Conservation (phyloP, 2,797 vertebrate species). For the Coracias cyanogaster region DNA sequence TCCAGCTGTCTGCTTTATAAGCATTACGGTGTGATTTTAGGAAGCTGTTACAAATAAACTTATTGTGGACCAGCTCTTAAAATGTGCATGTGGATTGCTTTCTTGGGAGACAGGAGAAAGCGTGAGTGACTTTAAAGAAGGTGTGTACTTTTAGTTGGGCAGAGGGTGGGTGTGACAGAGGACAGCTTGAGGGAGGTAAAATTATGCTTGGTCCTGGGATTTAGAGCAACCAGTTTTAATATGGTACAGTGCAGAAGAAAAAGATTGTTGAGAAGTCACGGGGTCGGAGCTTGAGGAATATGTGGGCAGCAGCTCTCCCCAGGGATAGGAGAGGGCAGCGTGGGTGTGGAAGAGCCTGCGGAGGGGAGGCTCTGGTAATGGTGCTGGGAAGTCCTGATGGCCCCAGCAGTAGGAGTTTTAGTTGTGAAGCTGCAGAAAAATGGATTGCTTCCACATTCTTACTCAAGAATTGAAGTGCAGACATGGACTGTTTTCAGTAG, state of each 20-base stretch:
- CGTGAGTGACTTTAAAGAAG: not conserved
- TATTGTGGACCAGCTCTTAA: not conserved
- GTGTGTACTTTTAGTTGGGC: not conserved
- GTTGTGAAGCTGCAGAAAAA: not conserved
- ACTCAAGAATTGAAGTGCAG: not conserved
- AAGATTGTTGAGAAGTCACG: not conserved
- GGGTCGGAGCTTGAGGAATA: not conserved
- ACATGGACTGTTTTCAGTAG: not conserved
- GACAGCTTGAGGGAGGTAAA: not conserved
- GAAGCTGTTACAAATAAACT: not conserved
- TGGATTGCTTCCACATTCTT: not conserved
- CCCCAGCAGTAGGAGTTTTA: not conserved
- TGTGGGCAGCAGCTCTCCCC: not conserved
- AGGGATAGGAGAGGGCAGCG: fast-evolving
- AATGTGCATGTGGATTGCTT: not conserved
- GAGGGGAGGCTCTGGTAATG: not conserved
- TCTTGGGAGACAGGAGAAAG: not conserved
- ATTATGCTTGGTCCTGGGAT: not conserved
- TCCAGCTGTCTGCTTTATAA: not conserved
- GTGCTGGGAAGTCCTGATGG: not conserved
- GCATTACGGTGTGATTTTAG: not conserved
- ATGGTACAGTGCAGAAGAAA: not conserved
- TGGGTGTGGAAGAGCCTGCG: not conserved
- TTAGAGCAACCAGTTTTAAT: not conserved
- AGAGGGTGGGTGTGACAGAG: not conserved